These are phyloP conservation scores for Oreotrochilus melanogaster DNA, from an alignment of 2,113 vertebrate species.

Conservation along the genomic window DNA sequence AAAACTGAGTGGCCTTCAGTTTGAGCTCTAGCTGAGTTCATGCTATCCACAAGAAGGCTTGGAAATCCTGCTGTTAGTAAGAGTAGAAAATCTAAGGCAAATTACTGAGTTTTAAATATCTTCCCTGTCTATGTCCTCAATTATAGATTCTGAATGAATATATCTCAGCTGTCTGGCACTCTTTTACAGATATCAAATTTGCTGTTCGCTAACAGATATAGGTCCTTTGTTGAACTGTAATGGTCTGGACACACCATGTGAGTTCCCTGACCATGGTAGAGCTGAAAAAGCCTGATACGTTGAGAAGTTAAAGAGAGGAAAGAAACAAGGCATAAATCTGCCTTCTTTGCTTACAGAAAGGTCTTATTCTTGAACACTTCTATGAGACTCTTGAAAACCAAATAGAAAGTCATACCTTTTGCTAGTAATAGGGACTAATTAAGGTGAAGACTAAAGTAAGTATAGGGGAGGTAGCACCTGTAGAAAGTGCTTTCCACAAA, in stretches of 20 bases:
- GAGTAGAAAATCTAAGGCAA: not conserved
- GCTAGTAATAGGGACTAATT: not conserved
- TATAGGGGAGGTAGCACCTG: not conserved
- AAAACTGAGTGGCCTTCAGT: not conserved
- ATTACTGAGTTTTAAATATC: not conserved
- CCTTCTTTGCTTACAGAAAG: not conserved
- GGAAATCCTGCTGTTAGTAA: not conserved
- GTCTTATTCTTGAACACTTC: not conserved
- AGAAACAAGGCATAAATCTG: accelerated
- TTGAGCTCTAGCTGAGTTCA: not conserved
- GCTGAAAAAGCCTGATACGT: not conserved
- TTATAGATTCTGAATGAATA: not conserved
- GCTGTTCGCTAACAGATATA: accelerated
- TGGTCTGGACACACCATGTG: not conserved
- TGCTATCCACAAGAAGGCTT: not conserved
- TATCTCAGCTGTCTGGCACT: accelerated
- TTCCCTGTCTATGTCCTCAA: accelerated
- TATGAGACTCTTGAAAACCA: not conserved
- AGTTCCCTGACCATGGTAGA: not conserved
- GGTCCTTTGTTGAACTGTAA: not conserved
- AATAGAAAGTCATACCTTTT: not conserved
- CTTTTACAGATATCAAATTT: not conserved
- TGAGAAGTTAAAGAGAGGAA: not conserved
- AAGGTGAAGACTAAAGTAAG: not conserved
- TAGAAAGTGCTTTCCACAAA: not conserved